phyloP scores from a whole-genome alignment of 2,797 vertebrate species.

The Catamblyrhynchus diadema region DNA sequence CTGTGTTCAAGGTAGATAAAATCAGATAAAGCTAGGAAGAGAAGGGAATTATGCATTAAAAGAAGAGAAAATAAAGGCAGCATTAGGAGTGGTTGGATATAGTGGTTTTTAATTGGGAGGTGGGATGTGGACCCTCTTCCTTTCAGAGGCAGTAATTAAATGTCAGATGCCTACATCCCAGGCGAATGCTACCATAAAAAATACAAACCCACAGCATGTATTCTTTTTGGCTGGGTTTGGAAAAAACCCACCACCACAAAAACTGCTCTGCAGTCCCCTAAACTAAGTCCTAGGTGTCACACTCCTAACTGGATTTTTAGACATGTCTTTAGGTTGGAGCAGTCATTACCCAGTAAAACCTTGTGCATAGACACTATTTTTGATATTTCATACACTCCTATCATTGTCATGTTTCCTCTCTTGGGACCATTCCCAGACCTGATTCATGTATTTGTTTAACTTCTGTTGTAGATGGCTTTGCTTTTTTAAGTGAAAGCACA shows the following conservation, averaged over 20 bases:
- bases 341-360: neutral
- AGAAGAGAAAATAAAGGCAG: neutral
- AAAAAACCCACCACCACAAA: fast-evolving
- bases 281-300: neutral
- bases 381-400: neutral
- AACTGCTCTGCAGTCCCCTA: neutral
- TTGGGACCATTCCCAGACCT: neutral
- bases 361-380: neutral
- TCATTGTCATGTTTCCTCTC: neutral
- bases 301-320: neutral
- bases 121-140: neutral
- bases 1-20: neutral
- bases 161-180: neutral
- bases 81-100: neutral
- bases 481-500: neutral
- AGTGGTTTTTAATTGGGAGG: neutral
- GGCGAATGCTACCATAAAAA: neutral
- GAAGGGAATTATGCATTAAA: neutral
- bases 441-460: neutral
- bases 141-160: neutral
- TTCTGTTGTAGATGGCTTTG: neutral
- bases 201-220: neutral
- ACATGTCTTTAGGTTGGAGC: neutral
- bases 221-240: neutral
- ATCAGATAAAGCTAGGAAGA: neutral